These are phyloP conservation scores for Clitarchus hookeri DNA, from an alignment of 2,888 invertebrate species.

Conservation along the genomic window DNA sequence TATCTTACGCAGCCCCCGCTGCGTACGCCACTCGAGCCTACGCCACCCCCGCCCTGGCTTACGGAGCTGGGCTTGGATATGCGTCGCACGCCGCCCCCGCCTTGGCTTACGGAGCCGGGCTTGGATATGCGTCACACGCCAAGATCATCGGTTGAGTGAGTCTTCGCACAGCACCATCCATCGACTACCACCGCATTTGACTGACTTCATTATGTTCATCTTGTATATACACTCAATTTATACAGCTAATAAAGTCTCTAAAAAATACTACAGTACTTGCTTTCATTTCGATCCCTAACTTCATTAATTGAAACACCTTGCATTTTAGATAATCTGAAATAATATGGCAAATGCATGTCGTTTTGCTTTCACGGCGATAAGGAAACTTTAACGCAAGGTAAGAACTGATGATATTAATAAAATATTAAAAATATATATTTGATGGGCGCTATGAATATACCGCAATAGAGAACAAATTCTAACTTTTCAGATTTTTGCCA, in stretches of 20 bases:
- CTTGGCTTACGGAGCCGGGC: not conserved
- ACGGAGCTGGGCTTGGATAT: not conserved
- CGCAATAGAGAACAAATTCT: too few relatives aligned
- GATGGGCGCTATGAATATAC: too few relatives aligned
- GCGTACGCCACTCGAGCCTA: conserved; percentile 48
- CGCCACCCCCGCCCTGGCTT: conserved; percentile 38
- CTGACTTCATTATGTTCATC: not conserved
- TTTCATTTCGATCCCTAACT: not conserved
- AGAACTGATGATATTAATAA: too few relatives aligned
- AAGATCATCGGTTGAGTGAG: not conserved
- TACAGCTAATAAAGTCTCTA: not conserved
- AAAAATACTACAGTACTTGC: not conserved
- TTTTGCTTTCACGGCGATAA: too few relatives aligned
- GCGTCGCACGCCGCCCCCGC: not conserved
- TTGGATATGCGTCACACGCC: not conserved
- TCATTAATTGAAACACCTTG: too few relatives aligned
- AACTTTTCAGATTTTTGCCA: too few relatives aligned
- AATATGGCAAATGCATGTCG: too few relatives aligned
- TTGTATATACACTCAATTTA: not conserved
- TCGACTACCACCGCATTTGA: not conserved
- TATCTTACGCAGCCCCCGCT: conserved; percentile 50
- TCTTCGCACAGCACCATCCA: not conserved
- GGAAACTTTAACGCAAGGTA: too few relatives aligned
- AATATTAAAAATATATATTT: too few relatives aligned
- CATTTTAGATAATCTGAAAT: too few relatives aligned